A percentile compares a stretch with the other conserved stretches of the same genome.
Conservation (phyloP, 1,140 invertebrate species). For the Hycleus phaleratus region DNA sequence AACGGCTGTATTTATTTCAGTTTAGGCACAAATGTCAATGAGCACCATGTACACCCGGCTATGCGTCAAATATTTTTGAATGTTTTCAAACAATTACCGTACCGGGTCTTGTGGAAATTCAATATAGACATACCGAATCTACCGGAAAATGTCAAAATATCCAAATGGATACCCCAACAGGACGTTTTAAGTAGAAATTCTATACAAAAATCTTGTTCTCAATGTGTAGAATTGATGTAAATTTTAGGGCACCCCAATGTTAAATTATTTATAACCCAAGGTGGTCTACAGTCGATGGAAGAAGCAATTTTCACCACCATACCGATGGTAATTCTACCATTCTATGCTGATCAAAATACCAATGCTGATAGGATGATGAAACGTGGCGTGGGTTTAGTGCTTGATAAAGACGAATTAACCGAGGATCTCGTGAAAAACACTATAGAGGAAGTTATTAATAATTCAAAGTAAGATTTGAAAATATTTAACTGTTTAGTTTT, state of each 20-base stretch:
- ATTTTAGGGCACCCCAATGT: no score
- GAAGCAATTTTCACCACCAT: constrained; percentile 38
- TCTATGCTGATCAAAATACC: constrained; percentile 33
- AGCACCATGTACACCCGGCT: constrained; percentile 27
- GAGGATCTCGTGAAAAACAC: constrained; percentile 12
- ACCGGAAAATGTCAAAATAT: constrained; percentile 39
- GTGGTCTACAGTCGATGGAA: neutral
- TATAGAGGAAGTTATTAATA: constrained; percentile 19
- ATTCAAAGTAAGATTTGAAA: neutral
- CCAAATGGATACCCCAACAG: constrained; percentile 48
- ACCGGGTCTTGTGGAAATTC: constrained; percentile 46
- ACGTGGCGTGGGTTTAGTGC: constrained; percentile 24
- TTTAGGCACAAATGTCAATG: constrained; percentile 44
- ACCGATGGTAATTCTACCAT: constrained; percentile 43
- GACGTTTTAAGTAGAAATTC: constrained; percentile 42
- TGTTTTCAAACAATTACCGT: constrained; percentile 32
- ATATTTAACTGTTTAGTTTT: no score
- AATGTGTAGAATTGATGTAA: no score
- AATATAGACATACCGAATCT: constrained; percentile 32
- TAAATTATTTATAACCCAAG: neutral
- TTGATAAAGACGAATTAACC: constrained; percentile 15
- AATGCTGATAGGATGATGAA: constrained; percentile 24
- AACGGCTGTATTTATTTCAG: constrained; percentile 51
- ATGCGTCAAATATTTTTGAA: constrained; percentile 25
- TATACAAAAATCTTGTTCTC: neutral